A percentile compares a stretch with the other conserved stretches of the same genome.
Conservation (phyloP, 2,113 vertebrate genomes). For the Varanus komodoensis region DNA sequence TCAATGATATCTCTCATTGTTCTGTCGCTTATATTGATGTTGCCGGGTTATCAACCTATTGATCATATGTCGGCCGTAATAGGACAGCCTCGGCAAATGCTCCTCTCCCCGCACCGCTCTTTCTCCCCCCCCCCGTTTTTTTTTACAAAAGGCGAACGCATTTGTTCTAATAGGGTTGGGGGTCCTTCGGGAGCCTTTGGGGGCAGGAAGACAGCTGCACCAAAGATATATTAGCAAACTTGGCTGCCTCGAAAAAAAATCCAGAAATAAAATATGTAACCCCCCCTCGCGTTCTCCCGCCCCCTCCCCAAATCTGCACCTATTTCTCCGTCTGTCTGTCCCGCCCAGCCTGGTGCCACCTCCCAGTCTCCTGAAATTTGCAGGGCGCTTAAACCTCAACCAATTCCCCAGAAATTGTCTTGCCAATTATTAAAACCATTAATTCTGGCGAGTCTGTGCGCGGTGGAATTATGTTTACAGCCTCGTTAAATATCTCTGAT, state of each 20-base stretch:
- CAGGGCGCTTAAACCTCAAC: constrained; percentile 82
- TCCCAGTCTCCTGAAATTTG: constrained; percentile 73
- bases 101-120: constrained; percentile 64
- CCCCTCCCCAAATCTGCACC: background rate
- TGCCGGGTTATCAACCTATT: constrained; percentile 99
- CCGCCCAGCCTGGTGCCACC: constrained; percentile 18
- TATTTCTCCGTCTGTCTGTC: background rate
- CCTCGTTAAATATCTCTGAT: constrained; percentile 90
- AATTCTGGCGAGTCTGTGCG: constrained; percentile 90
- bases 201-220: constrained; percentile 98
- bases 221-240: constrained; percentile 93
- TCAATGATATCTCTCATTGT: constrained; percentile 99
- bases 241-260: constrained; percentile 86
- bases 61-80: constrained; percentile 99
- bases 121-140: constrained; percentile 46
- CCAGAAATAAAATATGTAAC: background rate
- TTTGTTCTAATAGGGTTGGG: constrained; percentile 99
- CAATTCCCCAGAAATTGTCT: constrained; percentile 93
- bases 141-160: constrained; percentile 99
- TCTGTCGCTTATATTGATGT: constrained; percentile 99
- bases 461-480: constrained; percentile 87
- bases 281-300: constrained; percentile 60
- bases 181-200: constrained; percentile 92
- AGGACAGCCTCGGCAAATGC: constrained; percentile 98
- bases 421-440: constrained; percentile 99